phyloP scores from a whole-genome alignment of 2,888 invertebrate genomes.

The Atherix ibis region DNA sequence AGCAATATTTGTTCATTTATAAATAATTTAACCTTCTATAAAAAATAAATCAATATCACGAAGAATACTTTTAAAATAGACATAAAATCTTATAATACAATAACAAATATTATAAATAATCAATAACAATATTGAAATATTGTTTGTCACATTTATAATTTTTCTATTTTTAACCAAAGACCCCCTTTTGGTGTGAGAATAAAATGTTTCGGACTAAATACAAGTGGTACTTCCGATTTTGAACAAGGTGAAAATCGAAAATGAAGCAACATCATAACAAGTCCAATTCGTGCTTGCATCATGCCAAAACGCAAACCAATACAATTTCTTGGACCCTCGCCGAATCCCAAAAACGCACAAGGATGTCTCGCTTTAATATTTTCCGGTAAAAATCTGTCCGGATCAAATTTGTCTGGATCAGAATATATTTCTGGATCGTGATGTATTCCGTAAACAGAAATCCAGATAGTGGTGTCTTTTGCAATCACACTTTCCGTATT shows the following conservation, averaged over 20 bases:
- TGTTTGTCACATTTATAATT: too few species aligned
- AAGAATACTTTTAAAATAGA: too few species aligned
- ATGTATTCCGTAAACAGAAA: slow-evolving; percentile 38
- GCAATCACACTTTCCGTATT: slow-evolving; percentile 31
- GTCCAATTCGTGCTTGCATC: background rate
- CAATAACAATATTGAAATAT: too few species aligned
- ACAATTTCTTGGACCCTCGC: slow-evolving; percentile 7
- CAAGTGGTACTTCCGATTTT: slow-evolving; percentile 3
- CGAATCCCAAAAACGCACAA: slow-evolving; percentile 3
- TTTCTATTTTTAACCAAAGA: slow-evolving; percentile 13
- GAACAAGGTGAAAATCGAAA: slow-evolving; percentile 1
- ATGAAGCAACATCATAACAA: slow-evolving; percentile 1
- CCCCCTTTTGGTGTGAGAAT: slow-evolving; percentile 10
- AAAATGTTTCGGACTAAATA: slow-evolving; percentile 9
- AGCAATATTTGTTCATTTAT: too few species aligned
- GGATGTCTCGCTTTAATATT: slow-evolving; percentile 32
- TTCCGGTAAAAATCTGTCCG: slow-evolving; percentile 38
- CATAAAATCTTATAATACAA: too few species aligned
- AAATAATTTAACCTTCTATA: too few species aligned
- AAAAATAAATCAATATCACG: too few species aligned
- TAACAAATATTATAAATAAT: too few species aligned
- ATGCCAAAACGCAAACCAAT: slow-evolving; percentile 6
- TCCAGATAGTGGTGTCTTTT: slow-evolving; percentile 32
- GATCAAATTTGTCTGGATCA: slow-evolving; percentile 40
- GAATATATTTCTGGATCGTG: slow-evolving; percentile 38